These are phyloP conservation scores for Pseudolaguvia tuberculata DNA, from an alignment of 2,113 vertebrate species.

Conservation along the genomic window DNA sequence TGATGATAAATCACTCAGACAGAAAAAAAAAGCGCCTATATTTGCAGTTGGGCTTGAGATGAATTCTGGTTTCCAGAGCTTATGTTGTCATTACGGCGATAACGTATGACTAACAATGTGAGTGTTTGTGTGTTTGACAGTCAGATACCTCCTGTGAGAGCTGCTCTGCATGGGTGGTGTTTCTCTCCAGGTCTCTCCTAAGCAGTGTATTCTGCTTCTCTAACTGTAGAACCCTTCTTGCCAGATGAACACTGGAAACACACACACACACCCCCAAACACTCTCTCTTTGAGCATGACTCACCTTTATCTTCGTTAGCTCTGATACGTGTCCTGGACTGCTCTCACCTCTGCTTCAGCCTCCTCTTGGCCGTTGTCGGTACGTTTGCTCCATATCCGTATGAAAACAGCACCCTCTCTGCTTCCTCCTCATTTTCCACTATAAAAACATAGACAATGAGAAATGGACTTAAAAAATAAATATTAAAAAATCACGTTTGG, in stretches of 20 bases:
- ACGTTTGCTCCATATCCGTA: slow-evolving; percentile 97
- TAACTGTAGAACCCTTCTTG: slow-evolving; percentile 88
- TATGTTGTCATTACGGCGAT: neutral
- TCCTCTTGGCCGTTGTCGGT: slow-evolving; percentile 89
- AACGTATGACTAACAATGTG: neutral
- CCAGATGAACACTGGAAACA: slow-evolving; percentile 86
- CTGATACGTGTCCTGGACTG: neutral
- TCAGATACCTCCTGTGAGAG: slow-evolving; percentile 84
- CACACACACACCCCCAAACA: slow-evolving; percentile 45
- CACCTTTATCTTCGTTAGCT: neutral
- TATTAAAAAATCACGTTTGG: slow-evolving; percentile 12
- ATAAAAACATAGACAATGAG: slow-evolving; percentile 51
- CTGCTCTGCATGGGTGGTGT: slow-evolving; percentile 73
- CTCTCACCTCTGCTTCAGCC: slow-evolving; percentile 89
- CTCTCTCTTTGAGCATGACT: neutral
- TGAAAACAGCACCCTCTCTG: slow-evolving; percentile 91
- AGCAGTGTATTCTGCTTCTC: slow-evolving; percentile 89
- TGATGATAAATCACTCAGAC: neutral
- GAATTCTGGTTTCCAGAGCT: neutral
- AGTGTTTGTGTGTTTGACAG: slow-evolving; percentile 17
- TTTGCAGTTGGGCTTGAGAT: neutral
- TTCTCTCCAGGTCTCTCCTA: slow-evolving; percentile 83
- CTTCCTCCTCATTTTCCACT: slow-evolving; percentile 92
- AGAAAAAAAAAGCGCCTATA: neutral
- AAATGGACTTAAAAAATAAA: neutral